Percentiles rank a stretch among this genome's conserved stretches.
Conservation (phyloP, 2,797 vertebrate genomes). For the Cossypha niveicapilla region DNA sequence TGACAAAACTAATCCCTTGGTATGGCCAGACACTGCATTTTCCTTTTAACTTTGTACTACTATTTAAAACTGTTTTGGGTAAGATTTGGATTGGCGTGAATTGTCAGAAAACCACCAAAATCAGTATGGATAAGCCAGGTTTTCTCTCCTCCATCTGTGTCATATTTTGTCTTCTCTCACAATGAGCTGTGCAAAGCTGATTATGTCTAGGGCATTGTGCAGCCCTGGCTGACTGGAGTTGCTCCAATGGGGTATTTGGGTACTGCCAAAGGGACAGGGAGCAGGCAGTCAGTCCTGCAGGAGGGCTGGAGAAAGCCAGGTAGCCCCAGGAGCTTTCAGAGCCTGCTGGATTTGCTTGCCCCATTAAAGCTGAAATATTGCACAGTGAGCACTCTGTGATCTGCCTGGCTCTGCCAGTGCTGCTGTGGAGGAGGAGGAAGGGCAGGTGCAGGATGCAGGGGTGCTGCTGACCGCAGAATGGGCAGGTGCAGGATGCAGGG, state of each 20-base stretch:
- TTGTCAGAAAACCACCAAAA: not conserved
- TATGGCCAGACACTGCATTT: not conserved
- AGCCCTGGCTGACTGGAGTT: not conserved
- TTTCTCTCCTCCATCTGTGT: not conserved
- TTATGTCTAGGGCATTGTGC: not conserved
- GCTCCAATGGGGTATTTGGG: not conserved
- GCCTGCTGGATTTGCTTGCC: not conserved
- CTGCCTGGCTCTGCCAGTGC: accelerated
- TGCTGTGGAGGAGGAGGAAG: not conserved
- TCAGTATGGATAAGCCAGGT: not conserved
- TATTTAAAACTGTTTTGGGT: not conserved
- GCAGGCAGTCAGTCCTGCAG: accelerated
- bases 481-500: not conserved
- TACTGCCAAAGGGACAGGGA: not conserved
- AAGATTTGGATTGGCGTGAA: not conserved
- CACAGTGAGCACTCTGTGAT: accelerated
- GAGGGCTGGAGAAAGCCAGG: not conserved
- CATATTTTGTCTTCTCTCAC: not conserved
- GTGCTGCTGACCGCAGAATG: not conserved
- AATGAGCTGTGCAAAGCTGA: not conserved
- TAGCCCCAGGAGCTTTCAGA: not conserved
- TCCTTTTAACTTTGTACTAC: not conserved
- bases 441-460: not conserved
- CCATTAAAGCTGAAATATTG: not conserved
- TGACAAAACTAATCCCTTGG: not conserved